Percentiles rank a stretch among this genome's conserved stretches.
These are phyloP conservation scores for Dipodomys stephensi DNA, from an alignment of 2,113 vertebrate genomes.

Conservation along the genomic window DNA sequence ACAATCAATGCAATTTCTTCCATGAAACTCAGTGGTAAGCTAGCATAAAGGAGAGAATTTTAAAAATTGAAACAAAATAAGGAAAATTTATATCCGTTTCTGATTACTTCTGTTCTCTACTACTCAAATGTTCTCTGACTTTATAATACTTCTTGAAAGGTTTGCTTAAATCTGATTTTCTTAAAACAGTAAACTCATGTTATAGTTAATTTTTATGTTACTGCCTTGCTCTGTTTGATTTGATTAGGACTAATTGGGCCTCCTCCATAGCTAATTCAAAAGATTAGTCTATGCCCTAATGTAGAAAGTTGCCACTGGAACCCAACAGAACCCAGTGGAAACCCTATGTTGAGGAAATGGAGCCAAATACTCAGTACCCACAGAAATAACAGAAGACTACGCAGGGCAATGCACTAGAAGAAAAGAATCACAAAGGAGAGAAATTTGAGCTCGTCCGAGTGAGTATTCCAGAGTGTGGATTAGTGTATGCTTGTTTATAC, in stretches of 20 bases:
- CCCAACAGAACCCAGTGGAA: not conserved
- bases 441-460: not conserved
- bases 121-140: slow-evolving; percentile 32
- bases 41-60: not conserved
- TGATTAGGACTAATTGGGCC: not conserved
- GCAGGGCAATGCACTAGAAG: not conserved
- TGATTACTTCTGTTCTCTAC: not conserved
- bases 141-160: not conserved
- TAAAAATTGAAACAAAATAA: slow-evolving; percentile 37
- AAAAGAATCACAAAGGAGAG: not conserved
- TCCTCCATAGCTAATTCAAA: not conserved
- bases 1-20: slow-evolving; percentile 1
- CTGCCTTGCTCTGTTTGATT: not conserved
- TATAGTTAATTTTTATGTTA: slow-evolving; percentile 18
- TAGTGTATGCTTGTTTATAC: not conserved
- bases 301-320: not conserved
- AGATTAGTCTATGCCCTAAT: not conserved
- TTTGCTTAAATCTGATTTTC: not conserved
- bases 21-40: not conserved
- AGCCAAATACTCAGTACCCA: not conserved
- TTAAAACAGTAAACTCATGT: slow-evolving; percentile 15
- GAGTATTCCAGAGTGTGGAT: not conserved
- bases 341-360: not conserved
- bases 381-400: not conserved
- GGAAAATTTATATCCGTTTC: not conserved